These are phyloP conservation scores for Tribolium madens DNA, from an alignment of 1,140 invertebrate species.

Conservation along the genomic window DNA sequence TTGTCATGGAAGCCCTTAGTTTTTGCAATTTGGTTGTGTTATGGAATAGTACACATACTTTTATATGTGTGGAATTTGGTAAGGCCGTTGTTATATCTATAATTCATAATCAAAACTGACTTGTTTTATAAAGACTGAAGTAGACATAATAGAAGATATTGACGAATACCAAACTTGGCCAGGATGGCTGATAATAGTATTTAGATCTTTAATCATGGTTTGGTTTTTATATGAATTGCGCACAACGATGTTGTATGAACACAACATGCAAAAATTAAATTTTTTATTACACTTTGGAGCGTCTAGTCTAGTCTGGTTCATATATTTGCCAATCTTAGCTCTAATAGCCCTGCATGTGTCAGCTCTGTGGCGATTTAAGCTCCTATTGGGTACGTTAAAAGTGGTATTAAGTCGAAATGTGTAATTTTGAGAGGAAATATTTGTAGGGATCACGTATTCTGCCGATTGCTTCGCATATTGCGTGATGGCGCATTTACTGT, in stretches of 20 bases:
- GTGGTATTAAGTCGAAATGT: background rate
- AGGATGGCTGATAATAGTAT: slow-evolving; percentile 90
- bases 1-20: slow-evolving; percentile 87
- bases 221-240: slow-evolving; percentile 96
- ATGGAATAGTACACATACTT: slow-evolving; percentile 90
- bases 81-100: slow-evolving; percentile 62
- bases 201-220: slow-evolving; percentile 90
- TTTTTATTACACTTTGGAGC: slow-evolving; percentile 97
- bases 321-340: slow-evolving; percentile 94
- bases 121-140: slow-evolving; percentile 80
- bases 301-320: slow-evolving; percentile 97
- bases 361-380: slow-evolving; percentile 94
- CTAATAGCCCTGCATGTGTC: slow-evolving; percentile 94
- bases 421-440: background rate
- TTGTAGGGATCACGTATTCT: slow-evolving; percentile 90
- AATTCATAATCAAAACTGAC: background rate
- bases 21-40: slow-evolving; percentile 92
- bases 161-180: slow-evolving; percentile 98
- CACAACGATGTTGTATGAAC: slow-evolving; percentile 92
- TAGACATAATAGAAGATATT: slow-evolving; percentile 95
- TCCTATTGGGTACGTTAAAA: slow-evolving; percentile 81
- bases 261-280: slow-evolving; percentile 89
- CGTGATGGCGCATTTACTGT: slow-evolving; percentile 92
- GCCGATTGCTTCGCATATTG: slow-evolving; percentile 94
- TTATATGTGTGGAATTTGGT: slow-evolving; percentile 97